A percentile compares a stretch with the other conserved stretches of the same genome.
These are phyloP conservation scores for Montipora sp. DNA, from an alignment of 64 coral and sea anemone species.

Conservation along the genomic window DNA sequence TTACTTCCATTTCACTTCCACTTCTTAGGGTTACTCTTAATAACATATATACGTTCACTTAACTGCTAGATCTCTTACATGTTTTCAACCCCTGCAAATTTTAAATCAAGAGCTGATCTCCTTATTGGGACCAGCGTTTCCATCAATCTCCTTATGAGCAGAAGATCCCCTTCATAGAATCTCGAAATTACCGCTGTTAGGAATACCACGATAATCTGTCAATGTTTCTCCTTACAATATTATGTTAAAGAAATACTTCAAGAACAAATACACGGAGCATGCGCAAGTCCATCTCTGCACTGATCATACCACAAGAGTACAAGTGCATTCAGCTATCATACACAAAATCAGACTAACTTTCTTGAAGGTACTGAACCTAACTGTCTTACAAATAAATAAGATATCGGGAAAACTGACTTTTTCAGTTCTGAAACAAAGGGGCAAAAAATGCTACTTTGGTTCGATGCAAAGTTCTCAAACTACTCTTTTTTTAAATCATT, in stretches of 20 bases:
- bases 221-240: not conserved
- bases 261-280: not conserved
- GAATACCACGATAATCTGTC: not conserved
- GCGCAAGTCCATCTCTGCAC: not conserved
- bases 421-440: not conserved
- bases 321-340: conserved; percentile 1
- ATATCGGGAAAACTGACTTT: conserved; percentile 4
- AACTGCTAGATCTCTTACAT: not conserved
- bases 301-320: not conserved
- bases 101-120: not conserved
- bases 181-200: not conserved
- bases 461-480: conserved; percentile 31
- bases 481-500: not conserved
- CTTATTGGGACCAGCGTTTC: not conserved
- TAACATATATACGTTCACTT: not conserved
- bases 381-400: conserved; percentile 54
- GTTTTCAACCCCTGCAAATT: not conserved
- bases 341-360: conserved; percentile 18
- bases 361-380: not conserved
- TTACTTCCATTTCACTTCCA: no score
- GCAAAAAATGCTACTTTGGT: conserved; percentile 5
- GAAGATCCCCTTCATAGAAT: not conserved
- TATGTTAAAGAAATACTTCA: not conserved
- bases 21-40: not conserved
- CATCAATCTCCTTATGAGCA: not conserved